Evolutionary conservation across 1,140 invertebrate species (phyloP).

Genomic region (Diorhabda carinulata): DNA sequence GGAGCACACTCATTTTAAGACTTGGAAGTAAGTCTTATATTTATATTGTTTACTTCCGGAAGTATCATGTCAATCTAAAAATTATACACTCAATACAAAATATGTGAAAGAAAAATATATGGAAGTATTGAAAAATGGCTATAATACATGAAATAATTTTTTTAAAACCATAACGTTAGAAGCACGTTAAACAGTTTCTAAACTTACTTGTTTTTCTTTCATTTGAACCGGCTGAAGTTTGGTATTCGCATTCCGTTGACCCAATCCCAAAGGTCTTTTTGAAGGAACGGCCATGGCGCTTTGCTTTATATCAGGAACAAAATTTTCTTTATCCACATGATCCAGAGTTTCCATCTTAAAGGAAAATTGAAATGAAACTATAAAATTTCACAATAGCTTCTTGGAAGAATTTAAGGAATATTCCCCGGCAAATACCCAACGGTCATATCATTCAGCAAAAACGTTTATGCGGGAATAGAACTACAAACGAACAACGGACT

Average conservation of each 20-base stretch:
- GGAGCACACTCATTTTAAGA: no score
- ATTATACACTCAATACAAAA: no score
- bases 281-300: constrained; percentile 49
- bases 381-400: not conserved
- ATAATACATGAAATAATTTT: no score
- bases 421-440: constrained; percentile 1
- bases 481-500: not conserved
- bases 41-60: no score
- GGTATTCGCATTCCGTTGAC: constrained; percentile 42
- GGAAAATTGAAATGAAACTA: constrained; percentile 1
- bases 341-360: constrained; percentile 57
- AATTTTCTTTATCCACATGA: constrained; percentile 66
- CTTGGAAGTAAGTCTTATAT: no score
- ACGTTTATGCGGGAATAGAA: constrained; percentile 4
- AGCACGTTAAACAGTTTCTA: constrained; percentile 26
- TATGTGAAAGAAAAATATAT: no score
- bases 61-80: no score
- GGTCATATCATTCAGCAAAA: constrained; percentile 6
- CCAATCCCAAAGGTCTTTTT: constrained; percentile 55
- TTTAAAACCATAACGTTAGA: no score
- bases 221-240: constrained; percentile 25
- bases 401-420: constrained; percentile 3
- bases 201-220: constrained; percentile 13
- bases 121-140: no score
- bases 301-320: constrained; percentile 47